Base-by-base conservation (phyloP, 2,113 vertebrate genomes). In the Motacilla tschutschensis region DNA sequence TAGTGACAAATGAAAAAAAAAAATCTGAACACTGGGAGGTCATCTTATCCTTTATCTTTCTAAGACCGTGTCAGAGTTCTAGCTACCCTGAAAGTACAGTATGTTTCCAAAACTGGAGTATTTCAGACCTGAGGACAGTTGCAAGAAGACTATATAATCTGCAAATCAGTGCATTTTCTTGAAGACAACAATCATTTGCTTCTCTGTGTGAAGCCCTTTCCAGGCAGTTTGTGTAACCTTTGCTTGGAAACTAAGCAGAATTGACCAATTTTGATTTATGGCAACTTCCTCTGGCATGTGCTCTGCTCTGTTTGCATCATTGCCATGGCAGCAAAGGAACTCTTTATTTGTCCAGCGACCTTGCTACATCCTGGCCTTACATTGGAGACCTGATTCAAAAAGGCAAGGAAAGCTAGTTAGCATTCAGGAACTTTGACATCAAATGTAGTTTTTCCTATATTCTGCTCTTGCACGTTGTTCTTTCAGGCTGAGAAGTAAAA, bases 221-320 rank as follows among this genome's bases (percentile, higher is more conserved):
- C 96, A 96, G 94, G 79, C 94, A 98, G 96, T 96, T 95, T 95
- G 97, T 73, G 41, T 92, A 87, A 63, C 36, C n/a, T 44, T 86
- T 82, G 67, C 92, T 94, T 84, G 95, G 93, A 97, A 98, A 97
- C 94, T 93, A 97, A 98, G 98, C 97, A 98, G 92, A 98, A 97
- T 97, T 97, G 98, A 98, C 97, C 96, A 93, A 40, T 93, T 84
- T 92, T 97, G 97, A 98, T 98, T 98, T 97, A 98, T 98, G 95
- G 94, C 96, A 92, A 57, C 91, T 92, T 91, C 90, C 92, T 95
- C 96, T 96, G 97, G 96, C 96, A 92, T 97, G 93, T 96, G 35
- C 48, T 88, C 54, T 5, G 31, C 54, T 90, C 77, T 98, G 97
- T 98, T 98, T 98, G 94, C 87, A 88, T 83, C 85, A 97, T 98